phyloP scores from a whole-genome alignment of 2,797 vertebrate genomes.

The Poecilia wingei region DNA sequence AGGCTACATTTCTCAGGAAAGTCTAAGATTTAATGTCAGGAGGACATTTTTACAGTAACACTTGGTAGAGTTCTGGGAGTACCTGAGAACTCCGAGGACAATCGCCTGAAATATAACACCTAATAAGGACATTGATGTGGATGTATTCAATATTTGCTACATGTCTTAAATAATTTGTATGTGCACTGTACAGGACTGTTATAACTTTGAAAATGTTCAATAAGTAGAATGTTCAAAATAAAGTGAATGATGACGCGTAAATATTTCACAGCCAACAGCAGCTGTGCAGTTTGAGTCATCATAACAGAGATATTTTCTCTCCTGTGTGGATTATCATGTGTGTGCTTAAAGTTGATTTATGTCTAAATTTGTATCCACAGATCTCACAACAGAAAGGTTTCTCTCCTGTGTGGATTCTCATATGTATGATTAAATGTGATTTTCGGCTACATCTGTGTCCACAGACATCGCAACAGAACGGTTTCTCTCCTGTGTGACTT shows the following conservation, averaged over 20 bases:
- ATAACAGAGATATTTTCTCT: not conserved
- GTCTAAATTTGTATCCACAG: not conserved
- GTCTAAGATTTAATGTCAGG: not conserved
- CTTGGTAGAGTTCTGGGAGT: not conserved
- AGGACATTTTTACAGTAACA: not conserved
- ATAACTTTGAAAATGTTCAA: not conserved
- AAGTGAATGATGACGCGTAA: no score
- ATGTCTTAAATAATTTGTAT: not conserved
- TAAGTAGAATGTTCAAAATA: not conserved
- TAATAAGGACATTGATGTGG: not conserved
- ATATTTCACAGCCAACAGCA: no score
- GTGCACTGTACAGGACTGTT: not conserved
- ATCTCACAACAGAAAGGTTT: not conserved
- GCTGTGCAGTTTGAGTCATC: no score
- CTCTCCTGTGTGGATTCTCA: slow-evolving; percentile 1
- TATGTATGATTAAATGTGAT: no score
- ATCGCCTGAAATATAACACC: not conserved
- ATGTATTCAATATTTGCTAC: not conserved
- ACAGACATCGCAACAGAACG: no score
- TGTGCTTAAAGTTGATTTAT: not conserved
- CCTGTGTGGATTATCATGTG: no score
- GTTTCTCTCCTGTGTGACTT: no score
- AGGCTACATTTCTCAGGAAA: not conserved
- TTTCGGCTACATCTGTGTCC: no score
- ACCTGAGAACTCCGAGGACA: not conserved